A percentile compares a stretch with the other conserved stretches of the same genome.
phyloP scores from a whole-genome alignment of 2,797 vertebrate genomes.

The Psittacula derbiana region DNA sequence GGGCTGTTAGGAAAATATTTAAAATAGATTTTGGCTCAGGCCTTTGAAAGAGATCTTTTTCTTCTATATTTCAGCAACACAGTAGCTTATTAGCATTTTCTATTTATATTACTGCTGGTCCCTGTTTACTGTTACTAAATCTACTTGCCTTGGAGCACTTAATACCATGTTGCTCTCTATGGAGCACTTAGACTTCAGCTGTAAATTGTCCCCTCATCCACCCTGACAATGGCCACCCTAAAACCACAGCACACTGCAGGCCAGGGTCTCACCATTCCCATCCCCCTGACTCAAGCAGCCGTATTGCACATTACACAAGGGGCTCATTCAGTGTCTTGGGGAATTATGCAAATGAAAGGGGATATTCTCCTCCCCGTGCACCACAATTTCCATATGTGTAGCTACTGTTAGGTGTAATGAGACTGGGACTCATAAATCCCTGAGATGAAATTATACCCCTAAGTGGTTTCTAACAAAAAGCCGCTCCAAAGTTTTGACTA shows the following conservation, averaged over 20 bases:
- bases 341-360: constrained; percentile 46
- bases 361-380: constrained; percentile 22
- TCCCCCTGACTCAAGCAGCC: neutral
- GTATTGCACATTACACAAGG: neutral
- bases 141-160: constrained; percentile 35
- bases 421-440: constrained; percentile 48
- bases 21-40: neutral
- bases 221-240: neutral
- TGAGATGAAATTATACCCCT: constrained; percentile 10
- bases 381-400: constrained; percentile 43
- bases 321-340: constrained; percentile 27
- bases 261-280: neutral
- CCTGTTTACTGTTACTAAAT: constrained; percentile 37
- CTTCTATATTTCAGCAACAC: neutral
- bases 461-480: constrained; percentile 22
- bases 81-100: constrained; percentile 57
- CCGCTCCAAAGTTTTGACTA: constrained; percentile 43
- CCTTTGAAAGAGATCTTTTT: neutral
- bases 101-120: constrained; percentile 36
- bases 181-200: constrained; percentile 27
- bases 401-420: constrained; percentile 43
- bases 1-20: constrained; percentile 13
- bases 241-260: neutral
- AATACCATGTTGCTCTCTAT: neutral
- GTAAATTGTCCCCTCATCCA: constrained; percentile 44